Percentiles rank a stretch among this genome's conserved stretches.
Conservation (phyloP, 2,113 vertebrate species). For the Ascaphus truei region DNA sequence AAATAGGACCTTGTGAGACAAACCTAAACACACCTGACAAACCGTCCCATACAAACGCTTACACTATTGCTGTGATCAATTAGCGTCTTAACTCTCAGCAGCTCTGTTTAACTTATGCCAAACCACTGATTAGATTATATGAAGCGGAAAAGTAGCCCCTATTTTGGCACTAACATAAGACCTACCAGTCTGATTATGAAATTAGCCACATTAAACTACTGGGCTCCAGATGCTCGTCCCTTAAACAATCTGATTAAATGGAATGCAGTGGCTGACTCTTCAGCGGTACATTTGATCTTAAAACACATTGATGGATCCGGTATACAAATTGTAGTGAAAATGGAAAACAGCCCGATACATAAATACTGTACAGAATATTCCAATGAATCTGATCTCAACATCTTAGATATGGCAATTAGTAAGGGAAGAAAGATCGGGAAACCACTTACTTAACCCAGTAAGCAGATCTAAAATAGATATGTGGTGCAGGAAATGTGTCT, state of each 20-base stretch:
- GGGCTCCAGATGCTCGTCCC: background rate
- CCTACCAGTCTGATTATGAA: background rate
- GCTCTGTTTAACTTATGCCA: background rate
- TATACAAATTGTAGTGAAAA: no score
- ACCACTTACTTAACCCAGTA: no score
- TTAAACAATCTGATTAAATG: conserved; percentile 1
- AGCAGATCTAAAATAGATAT: no score
- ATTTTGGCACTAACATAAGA: background rate
- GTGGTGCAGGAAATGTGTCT: no score
- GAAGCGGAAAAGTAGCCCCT: background rate
- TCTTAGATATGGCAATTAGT: no score
- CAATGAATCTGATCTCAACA: no score
- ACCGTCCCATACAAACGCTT: background rate
- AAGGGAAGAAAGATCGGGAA: no score
- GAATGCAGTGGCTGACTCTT: background rate
- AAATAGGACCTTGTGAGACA: no score
- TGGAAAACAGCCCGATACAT: no score
- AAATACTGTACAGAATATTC: no score
- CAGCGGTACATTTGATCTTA: no score
- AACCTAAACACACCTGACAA: background rate
- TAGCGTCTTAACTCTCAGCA: background rate
- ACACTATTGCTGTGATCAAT: background rate
- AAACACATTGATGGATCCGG: no score
- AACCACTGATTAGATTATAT: conserved; percentile 6
- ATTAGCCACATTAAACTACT: background rate